A percentile compares a stretch with the other conserved stretches of the same genome.
These are phyloP conservation scores for Cranoglanis bouderius DNA, from an alignment of 2,113 vertebrate species.

Conservation along the genomic window DNA sequence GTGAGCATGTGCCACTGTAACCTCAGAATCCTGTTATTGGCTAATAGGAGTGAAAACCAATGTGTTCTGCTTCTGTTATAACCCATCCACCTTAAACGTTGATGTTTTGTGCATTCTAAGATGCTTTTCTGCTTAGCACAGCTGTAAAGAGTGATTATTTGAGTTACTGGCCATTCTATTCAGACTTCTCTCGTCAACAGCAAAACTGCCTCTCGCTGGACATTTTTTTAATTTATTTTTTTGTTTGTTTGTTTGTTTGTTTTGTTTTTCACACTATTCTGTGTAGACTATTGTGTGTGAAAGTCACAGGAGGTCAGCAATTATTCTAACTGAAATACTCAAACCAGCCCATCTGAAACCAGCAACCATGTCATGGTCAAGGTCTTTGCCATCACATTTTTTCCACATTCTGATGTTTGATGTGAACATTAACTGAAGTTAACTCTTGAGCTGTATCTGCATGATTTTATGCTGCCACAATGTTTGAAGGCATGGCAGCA, in stretches of 20 bases:
- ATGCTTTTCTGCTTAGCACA: not conserved
- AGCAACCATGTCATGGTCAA: not conserved
- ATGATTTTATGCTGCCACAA: not conserved
- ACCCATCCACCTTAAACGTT: not conserved
- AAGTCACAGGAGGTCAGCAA: not conserved
- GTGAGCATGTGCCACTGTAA: not conserved
- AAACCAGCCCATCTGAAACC: not conserved
- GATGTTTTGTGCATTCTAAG: not conserved
- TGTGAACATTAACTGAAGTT: not conserved
- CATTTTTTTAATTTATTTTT: too few species aligned
- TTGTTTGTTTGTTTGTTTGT: too few species aligned
- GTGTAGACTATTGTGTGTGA: not conserved
- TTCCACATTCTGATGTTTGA: not conserved
- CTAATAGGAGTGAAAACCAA: not conserved
- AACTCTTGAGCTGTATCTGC: not conserved
- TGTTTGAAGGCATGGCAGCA: not conserved
- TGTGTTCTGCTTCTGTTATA: not conserved
- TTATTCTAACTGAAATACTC: not conserved
- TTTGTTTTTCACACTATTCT: not conserved
- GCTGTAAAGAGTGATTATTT: not conserved
- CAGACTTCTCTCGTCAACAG: not conserved
- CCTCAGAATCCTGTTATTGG: not conserved
- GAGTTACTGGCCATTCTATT: not conserved
- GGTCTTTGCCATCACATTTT: not conserved
- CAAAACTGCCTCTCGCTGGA: not conserved